Base-by-base conservation (phyloP, 2,888 invertebrate species). In the Acleris holmiana region DNA sequence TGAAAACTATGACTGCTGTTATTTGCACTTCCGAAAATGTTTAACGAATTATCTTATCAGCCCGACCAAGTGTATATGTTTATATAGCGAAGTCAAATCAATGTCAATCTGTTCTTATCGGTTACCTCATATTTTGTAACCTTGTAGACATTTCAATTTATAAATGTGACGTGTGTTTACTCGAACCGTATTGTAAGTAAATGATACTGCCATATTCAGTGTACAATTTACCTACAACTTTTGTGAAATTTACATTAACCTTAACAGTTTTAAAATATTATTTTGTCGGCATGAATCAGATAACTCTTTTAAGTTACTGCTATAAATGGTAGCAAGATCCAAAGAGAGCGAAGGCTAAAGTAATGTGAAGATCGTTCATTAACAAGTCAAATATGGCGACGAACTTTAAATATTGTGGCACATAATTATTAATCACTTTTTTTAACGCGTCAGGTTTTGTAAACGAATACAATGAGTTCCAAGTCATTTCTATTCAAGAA, bases 101-200 rank as follows among this genome's bases (percentile, higher is more conserved):
- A 82, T 80, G 80, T 83, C 80, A 76, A 69, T 69, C 62, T 71
- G 54, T 59, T 47, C 64, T 77, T 83, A 81, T 81, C 78, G 69
- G 50, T 71, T 68, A 68, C 63, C 54, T 66, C 57, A 65, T 68
- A 67, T 47, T 46, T 57, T 29, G 54, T 61, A 66, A 56, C 63
- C 55, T 55, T 65, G 60, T 55, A 49, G 49, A 49, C 54, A 40
- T 21, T 59, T 60, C 44, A 49, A 60, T 60, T 49, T 60, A 65
- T 60, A 49, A 60, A 54, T 55, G 50, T 65, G 60, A 65, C 65
- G 65, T 40, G 23, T 8, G 21, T 64, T 58, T 54, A 59, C 48
- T 59, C 48, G 25, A 25, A 23, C 49, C 40, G 48, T 47, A 64
- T 29, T 54, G 53, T 64, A 41, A 53, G 44, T 53, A 15, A 61